These are phyloP conservation scores for Drosophila azteca DNA, from an alignment of 1,140 invertebrate species.

Conservation along the genomic window DNA sequence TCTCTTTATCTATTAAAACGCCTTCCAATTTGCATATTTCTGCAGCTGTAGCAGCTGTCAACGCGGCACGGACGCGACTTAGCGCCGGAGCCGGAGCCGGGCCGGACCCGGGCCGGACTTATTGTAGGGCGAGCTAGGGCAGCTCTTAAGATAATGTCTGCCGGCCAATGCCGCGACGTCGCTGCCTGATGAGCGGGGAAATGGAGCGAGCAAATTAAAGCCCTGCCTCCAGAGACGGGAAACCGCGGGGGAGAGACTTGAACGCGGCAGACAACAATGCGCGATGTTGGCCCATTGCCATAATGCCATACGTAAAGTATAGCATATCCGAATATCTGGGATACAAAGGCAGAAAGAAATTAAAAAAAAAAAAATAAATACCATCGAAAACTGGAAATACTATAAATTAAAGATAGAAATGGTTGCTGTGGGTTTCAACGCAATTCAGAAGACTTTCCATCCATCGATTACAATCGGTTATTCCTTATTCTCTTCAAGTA, in stretches of 20 bases:
- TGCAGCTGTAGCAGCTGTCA: conserved; percentile 81
- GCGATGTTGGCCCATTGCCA: conserved; percentile 18
- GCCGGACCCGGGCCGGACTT: conserved; percentile 51
- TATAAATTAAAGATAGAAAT: too few species aligned
- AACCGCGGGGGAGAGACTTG: neutral
- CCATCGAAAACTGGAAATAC: too few species aligned
- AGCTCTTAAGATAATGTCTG: conserved; percentile 70
- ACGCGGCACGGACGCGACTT: conserved; percentile 56
- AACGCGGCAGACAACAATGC: conserved; percentile 5
- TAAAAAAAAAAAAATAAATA: too few species aligned
- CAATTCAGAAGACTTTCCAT: too few species aligned
- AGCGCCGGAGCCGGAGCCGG: conserved; percentile 12
- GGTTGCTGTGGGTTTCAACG: too few species aligned
- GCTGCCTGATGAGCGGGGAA: conserved; percentile 44
- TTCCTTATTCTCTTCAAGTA: too few species aligned
- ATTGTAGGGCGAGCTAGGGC: conserved; percentile 55
- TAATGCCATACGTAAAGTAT: neutral
- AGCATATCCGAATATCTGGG: conserved; percentile 2
- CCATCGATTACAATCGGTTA: too few species aligned
- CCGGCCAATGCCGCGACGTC: conserved; percentile 4
- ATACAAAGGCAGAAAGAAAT: neutral
- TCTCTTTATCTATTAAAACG: conserved; percentile 81
- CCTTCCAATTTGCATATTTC: conserved; percentile 82
- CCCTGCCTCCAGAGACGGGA: conserved; percentile 6
- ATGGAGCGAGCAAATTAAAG: conserved; percentile 68